Evolutionary conservation across 2,888 invertebrate genomes (phyloP), one percentile per base, ranked within the genome.

Genomic region (Macropis europaea): DNA sequence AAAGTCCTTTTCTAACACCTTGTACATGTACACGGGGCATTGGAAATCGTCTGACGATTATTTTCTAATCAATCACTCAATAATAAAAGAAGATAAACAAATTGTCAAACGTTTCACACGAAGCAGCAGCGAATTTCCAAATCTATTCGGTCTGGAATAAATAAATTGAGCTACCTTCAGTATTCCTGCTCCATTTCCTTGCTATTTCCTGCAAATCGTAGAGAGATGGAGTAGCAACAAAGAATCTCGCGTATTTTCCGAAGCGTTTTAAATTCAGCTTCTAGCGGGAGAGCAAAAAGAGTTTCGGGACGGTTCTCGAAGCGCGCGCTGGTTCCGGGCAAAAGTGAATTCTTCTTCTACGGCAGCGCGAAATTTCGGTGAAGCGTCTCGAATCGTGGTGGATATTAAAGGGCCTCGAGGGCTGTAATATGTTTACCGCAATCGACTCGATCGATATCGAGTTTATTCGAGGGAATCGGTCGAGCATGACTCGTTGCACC

Each of bases 401-500:
- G 34, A 53, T 56, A 68, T 61, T 48, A 42, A 45, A 43, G 43
- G 43, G 54, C 36, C 30, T 7, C 9, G n/a, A 2, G 26, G 24
- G 2, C 15, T 9, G 24, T 17, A 38, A 50, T 38, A 22, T 13
- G 38, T 53, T 47, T n/a, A 42, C 6, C 32, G 42, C 68, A 24
- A 24, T 38, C 17, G 63, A n/a, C n/a, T n/a, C 42, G 53, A 57
- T 71, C 69, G 71, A 64, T 63, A n/a, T n/a, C 19, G 15, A 36
- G 47, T 61, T 53, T 53, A 66, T 71, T 54, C 73, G 61, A 69
- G 53, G 34, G 59, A 42, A 45, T 26, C 69, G 38, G 15, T 5
- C 43, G 32, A 34, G 50, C 43, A 24, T 38, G 26, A 38, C 48
- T 38, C 45, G 43, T 45, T 54, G 48, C 42, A n/a, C n/a, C 48